These are phyloP conservation scores for Saimiri boliviensis DNA, from an alignment of 2,113 vertebrate genomes.

Conservation along the genomic window DNA sequence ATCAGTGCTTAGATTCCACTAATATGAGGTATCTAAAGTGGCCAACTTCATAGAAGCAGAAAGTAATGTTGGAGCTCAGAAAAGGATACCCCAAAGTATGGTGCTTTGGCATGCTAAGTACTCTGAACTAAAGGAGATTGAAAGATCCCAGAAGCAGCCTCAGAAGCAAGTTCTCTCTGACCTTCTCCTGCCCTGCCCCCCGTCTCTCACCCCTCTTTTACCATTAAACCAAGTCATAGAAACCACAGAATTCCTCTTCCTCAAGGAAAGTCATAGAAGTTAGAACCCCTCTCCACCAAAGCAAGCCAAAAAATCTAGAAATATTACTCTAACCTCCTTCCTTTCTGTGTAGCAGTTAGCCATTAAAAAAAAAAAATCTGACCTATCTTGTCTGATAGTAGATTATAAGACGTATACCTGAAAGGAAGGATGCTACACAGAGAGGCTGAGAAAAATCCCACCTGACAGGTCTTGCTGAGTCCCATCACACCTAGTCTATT, in stretches of 20 bases:
- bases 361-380: neutral
- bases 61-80: neutral
- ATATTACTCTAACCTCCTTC: neutral
- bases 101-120: neutral
- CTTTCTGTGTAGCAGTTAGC: neutral
- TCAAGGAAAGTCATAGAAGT: neutral
- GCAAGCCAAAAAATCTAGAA: neutral
- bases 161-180: neutral
- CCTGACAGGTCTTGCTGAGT: neutral
- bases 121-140: neutral
- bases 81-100: neutral
- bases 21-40: neutral
- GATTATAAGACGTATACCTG: neutral
- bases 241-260: neutral
- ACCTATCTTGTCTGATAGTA: neutral
- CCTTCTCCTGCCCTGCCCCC: neutral
- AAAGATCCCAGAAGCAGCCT: neutral
- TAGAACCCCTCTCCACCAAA: neutral
- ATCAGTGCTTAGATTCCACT: neutral
- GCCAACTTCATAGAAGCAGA: neutral
- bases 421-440: neutral
- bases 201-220: neutral
- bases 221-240: neutral
- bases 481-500: neutral
- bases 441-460: neutral